Percentiles rank a stretch among this genome's conserved stretches.
phyloP scores from a whole-genome alignment of 2,113 vertebrate genomes.

The Antennarius striatus region DNA sequence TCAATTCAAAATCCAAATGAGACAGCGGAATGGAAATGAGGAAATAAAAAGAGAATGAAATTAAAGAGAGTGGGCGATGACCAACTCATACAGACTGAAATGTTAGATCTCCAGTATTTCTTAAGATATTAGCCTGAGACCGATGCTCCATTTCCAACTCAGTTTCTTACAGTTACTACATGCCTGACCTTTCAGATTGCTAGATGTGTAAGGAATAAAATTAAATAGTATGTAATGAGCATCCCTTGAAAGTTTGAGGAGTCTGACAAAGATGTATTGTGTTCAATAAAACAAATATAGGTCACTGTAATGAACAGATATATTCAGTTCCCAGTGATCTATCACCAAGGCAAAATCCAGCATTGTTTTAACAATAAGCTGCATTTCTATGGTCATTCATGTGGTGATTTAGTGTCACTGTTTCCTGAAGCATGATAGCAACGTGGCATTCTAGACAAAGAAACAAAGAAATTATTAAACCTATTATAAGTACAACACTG shows the following conservation, averaged over 20 bases:
- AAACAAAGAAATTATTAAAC: constrained; percentile 5
- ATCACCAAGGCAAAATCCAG: constrained; percentile 2
- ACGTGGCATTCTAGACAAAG: constrained; percentile 2
- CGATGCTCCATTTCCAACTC: not conserved
- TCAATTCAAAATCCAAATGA: constrained; percentile 24
- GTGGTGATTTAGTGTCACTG: constrained; percentile 4
- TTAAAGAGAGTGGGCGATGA: not conserved
- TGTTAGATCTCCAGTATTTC: not conserved
- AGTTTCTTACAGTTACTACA: not conserved
- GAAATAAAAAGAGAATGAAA: constrained; percentile 1
- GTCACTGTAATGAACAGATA: not conserved
- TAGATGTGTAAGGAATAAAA: constrained; percentile 8
- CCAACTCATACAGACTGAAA: not conserved
- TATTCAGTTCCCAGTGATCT: not conserved
- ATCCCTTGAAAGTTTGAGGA: constrained; percentile 10
- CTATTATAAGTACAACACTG: not conserved
- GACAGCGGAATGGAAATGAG: constrained; percentile 17
- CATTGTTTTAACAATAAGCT: not conserved
- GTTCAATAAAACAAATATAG: constrained; percentile 15
- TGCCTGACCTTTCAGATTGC: constrained; percentile 1
- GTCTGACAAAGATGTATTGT: constrained; percentile 12
- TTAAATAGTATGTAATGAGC: not conserved
- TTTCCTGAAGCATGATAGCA: not conserved
- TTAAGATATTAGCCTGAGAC: not conserved
- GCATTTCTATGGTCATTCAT: constrained; percentile 16